Percentiles rank a stretch among this genome's conserved stretches.
phyloP scores from a whole-genome alignment of 1,140 invertebrate genomes.

The Drosophila pallidifrons region DNA sequence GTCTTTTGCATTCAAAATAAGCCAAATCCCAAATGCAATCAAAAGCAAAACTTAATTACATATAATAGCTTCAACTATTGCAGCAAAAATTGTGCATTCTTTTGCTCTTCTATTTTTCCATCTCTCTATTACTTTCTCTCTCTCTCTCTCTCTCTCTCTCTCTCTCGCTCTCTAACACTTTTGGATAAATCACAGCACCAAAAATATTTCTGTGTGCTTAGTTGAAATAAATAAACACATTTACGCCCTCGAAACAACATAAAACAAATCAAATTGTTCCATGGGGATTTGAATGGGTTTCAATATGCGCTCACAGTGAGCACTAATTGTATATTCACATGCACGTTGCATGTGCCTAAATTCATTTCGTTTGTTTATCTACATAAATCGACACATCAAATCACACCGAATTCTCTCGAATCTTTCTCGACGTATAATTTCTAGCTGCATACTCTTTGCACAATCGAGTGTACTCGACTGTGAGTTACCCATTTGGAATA shows the following conservation, averaged over 20 bases:
- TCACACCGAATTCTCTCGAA: no score
- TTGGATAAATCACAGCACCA: background rate
- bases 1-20: background rate
- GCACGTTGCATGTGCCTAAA: background rate
- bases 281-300: constrained; percentile 9
- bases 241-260: background rate
- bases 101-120: background rate
- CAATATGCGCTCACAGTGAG: constrained; percentile 2
- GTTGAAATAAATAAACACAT: constrained; percentile 12
- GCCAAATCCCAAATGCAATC: constrained; percentile 28
- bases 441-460: no score
- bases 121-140: background rate
- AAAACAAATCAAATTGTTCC: constrained; percentile 1
- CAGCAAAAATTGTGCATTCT: constrained; percentile 20
- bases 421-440: no score
- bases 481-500: no score
- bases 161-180: background rate
- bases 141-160: background rate
- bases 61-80: constrained; percentile 15
- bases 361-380: background rate
- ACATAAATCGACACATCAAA: no score
- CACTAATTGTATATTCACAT: constrained; percentile 14
- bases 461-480: no score
- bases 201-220: constrained; percentile 1
- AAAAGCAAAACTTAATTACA: constrained; percentile 55